Evolutionary conservation across 2,113 vertebrate species (phyloP).

Genomic region (Mixornis gularis): DNA sequence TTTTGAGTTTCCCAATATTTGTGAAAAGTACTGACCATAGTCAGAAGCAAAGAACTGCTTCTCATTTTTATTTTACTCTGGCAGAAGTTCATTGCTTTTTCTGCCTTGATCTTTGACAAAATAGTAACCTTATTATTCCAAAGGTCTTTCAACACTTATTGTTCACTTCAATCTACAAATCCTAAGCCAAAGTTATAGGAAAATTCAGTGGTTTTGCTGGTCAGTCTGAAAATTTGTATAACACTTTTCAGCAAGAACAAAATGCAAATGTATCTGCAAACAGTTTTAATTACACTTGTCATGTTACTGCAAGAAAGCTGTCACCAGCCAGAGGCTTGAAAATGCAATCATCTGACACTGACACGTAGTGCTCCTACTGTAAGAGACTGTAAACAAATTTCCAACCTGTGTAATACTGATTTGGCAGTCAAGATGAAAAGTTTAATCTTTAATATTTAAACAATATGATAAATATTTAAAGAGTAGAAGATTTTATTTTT

Average conservation of each 20-base stretch:
- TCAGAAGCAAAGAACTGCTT: background rate
- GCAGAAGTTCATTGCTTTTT: background rate
- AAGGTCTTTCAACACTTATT: background rate
- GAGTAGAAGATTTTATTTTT: background rate
- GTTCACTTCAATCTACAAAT: background rate
- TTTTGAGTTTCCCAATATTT: background rate
- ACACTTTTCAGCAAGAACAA: background rate
- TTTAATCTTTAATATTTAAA: conserved; percentile 35
- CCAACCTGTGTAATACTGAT: background rate
- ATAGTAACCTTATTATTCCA: background rate
- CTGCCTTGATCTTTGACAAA: background rate
- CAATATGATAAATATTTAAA: conserved; percentile 20
- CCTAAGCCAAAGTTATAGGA: background rate
- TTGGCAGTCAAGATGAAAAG: background rate
- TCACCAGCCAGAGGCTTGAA: conserved; percentile 8
- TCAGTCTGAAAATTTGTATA: background rate
- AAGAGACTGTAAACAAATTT: conserved; percentile 30
- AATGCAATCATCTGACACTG: background rate
- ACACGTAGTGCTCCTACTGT: background rate
- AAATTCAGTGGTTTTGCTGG: background rate
- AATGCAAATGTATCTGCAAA: conserved; percentile 1
- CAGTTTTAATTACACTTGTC: conserved; percentile 45
- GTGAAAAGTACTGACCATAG: background rate
- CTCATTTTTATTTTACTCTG: background rate
- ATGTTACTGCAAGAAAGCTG: conserved; percentile 4